A percentile compares a stretch with the other conserved stretches of the same genome.
Evolutionary conservation across 2,113 vertebrate genomes (phyloP).

Genomic region (Actinemys pallida): DNA sequence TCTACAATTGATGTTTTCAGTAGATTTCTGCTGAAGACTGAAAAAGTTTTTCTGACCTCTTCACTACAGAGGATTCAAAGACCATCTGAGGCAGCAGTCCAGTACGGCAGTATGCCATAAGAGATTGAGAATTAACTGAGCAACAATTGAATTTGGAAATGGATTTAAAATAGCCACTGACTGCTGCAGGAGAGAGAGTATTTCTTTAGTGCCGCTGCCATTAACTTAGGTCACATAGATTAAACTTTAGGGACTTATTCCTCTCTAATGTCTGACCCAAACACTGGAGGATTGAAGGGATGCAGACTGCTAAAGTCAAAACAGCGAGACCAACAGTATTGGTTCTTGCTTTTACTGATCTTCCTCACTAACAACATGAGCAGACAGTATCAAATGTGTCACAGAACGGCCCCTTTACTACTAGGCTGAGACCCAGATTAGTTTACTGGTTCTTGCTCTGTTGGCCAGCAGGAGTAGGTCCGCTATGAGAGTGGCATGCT

Average conservation of each 20-base stretch:
- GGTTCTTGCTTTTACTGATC: not conserved
- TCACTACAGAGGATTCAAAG: constrained; percentile 61
- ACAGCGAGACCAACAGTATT: not conserved
- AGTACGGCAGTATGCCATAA: constrained; percentile 48
- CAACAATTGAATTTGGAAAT: constrained; percentile 71
- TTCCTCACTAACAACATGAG: not conserved
- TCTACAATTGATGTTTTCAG: constrained; percentile 73
- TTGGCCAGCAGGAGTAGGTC: not conserved
- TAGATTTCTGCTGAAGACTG: constrained; percentile 70
- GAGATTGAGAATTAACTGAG: constrained; percentile 70
- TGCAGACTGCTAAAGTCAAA: not conserved
- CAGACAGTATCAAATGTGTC: not conserved
- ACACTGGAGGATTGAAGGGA: not conserved
- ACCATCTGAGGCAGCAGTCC: constrained; percentile 72
- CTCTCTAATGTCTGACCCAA: constrained; percentile 53
- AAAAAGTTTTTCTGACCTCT: constrained; percentile 69
- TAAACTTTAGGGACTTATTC: constrained; percentile 50
- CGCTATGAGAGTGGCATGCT: not conserved
- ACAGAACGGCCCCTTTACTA: not conserved
- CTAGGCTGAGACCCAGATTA: not conserved
- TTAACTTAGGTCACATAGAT: constrained; percentile 54
- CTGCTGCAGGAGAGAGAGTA: constrained; percentile 57
- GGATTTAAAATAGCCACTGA: constrained; percentile 65
- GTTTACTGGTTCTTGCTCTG: not conserved
- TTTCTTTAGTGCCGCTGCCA: constrained; percentile 62